Conservation (phyloP, 2,888 invertebrate species). For the Seira musarum region DNA sequence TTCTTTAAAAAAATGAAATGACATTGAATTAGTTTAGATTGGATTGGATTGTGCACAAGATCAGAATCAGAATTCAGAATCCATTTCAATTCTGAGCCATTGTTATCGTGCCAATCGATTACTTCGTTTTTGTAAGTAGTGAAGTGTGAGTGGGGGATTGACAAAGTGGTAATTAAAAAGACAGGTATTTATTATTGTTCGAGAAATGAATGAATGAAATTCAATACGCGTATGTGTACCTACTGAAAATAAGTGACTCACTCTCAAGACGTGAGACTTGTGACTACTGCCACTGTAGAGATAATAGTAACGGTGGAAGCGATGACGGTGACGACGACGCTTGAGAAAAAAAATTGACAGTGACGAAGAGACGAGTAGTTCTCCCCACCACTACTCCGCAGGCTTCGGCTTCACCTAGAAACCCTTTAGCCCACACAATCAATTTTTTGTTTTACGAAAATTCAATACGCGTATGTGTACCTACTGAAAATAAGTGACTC, state of each 20-base stretch:
- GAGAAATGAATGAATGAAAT: slow-evolving; percentile 29
- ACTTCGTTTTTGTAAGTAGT: no score
- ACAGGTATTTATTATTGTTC: slow-evolving; percentile 30
- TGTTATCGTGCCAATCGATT: slow-evolving; percentile 32
- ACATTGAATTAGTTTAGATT: background rate
- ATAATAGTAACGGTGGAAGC: slow-evolving; percentile 18
- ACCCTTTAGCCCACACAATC: no score
- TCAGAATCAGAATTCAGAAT: background rate
- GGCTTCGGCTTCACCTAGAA: no score
- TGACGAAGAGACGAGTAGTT: no score
- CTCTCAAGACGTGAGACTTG: no score
- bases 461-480: background rate
- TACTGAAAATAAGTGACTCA: slow-evolving; percentile 4
- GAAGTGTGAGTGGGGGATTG: slow-evolving; percentile 24
- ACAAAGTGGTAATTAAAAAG: slow-evolving; percentile 51
- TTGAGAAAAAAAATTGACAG: background rate
- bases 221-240: background rate
- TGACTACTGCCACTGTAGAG: no score
- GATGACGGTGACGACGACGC: background rate
- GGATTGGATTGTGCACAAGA: slow-evolving; percentile 11
- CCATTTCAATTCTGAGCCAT: slow-evolving; percentile 13
- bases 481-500: slow-evolving; percentile 4
- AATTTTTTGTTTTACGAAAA: no score
- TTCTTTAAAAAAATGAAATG: no score
- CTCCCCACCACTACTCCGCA: no score